phyloP scores from a whole-genome alignment of 2,888 invertebrate genomes.

The Mycalesis mineus region DNA sequence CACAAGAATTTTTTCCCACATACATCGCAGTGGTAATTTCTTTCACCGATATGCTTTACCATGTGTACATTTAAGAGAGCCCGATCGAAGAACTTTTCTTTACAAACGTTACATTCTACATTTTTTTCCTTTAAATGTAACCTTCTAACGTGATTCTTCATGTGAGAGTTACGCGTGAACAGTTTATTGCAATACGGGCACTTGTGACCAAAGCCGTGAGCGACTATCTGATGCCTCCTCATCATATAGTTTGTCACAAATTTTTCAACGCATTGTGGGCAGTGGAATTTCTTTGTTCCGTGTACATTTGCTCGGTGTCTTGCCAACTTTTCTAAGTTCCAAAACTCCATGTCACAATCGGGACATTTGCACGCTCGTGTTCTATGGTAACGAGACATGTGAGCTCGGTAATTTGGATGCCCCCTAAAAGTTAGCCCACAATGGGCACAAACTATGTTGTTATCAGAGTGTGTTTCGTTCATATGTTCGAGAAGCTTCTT shows the following conservation, averaged over 20 bases:
- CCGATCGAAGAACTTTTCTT: constrained; percentile 45
- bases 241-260: constrained; percentile 40
- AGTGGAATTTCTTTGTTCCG: constrained; percentile 39
- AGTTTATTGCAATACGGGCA: constrained; percentile 45
- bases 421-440: constrained; percentile 38
- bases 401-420: constrained; percentile 34
- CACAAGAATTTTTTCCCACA: constrained; percentile 75
- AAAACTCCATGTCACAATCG: constrained; percentile 39
- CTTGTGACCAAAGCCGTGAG: constrained; percentile 39
- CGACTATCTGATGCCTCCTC: constrained; percentile 39
- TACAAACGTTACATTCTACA: constrained; percentile 46
- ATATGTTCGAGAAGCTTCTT: constrained; percentile 39
- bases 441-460: constrained; percentile 38
- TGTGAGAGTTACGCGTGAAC: constrained; percentile 42
- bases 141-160: constrained; percentile 44
- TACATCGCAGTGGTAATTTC: constrained; percentile 70
- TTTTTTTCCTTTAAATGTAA: constrained; percentile 48
- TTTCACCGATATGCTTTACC: constrained; percentile 65
- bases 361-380: constrained; percentile 33
- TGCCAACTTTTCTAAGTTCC: constrained; percentile 33
- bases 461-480: constrained; percentile 36
- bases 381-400: constrained; percentile 36
- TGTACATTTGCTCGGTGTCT: constrained; percentile 40
- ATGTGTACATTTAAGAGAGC: constrained; percentile 50
- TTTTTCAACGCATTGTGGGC: constrained; percentile 38